phyloP scores from a whole-genome alignment of 2,113 vertebrate species.

The Turnix velox region DNA sequence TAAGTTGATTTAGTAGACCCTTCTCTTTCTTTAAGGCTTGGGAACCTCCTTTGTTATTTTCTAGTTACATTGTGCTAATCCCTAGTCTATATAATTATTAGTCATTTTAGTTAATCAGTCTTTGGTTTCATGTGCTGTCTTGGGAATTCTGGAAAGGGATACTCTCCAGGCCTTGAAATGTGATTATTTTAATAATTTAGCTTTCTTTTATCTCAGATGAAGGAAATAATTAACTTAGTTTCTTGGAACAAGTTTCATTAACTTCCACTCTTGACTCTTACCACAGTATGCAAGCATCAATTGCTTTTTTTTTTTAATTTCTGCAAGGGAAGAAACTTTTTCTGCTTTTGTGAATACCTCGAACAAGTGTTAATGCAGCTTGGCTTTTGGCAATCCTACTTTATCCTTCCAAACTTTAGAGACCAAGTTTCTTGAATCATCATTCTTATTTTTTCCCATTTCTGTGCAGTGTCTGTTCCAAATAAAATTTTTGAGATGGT shows the following conservation, averaged over 20 bases:
- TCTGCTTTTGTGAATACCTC: not conserved
- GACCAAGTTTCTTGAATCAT: not conserved
- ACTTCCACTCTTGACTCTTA: not conserved
- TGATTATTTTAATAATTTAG: not conserved
- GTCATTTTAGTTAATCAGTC: not conserved
- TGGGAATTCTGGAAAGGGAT: not conserved
- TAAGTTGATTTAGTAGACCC: not conserved
- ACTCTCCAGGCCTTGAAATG: not conserved
- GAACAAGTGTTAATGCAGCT: not conserved
- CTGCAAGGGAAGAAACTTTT: not conserved
- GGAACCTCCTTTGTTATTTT: not conserved
- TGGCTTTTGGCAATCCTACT: not conserved
- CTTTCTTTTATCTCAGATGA: constrained; percentile 7
- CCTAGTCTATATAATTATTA: not conserved
- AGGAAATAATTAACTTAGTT: constrained; percentile 15
- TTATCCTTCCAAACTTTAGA: not conserved
- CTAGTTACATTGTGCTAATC: not conserved
- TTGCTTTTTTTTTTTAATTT: not conserved
- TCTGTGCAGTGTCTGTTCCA: not conserved
- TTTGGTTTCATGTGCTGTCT: not conserved
- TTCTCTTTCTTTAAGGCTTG: not conserved
- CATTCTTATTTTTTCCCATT: not conserved
- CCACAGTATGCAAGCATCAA: not conserved
- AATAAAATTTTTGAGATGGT: not conserved
- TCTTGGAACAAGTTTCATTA: not conserved